These are phyloP conservation scores for pig (Sus scrofa) DNA, from an alignment of 2,113 vertebrate species.

Conservation along the genomic window DNA sequence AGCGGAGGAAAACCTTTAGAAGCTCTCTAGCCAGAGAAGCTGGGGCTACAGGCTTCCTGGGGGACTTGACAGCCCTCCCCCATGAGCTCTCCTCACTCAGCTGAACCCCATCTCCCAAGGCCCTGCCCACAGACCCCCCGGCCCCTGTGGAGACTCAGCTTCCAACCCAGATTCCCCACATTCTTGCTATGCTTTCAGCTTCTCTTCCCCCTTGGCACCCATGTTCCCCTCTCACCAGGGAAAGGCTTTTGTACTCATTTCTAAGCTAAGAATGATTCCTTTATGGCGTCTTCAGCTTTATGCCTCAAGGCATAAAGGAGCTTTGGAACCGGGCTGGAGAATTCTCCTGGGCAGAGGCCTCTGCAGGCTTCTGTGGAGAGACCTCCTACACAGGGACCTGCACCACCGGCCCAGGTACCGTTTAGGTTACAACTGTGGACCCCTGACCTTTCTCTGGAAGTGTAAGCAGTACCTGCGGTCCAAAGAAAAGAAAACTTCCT, in stretches of 20 bases:
- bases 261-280: constrained; percentile 22
- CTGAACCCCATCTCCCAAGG: background rate
- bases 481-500: background rate
- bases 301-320: background rate
- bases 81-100: background rate
- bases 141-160: background rate
- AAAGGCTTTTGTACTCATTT: background rate
- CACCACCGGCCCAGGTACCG: background rate
- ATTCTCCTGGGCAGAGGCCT: background rate
- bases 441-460: background rate
- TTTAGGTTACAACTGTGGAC: background rate
- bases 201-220: background rate
- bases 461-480: background rate
- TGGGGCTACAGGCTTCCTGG: background rate
- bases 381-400: background rate
- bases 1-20: background rate
- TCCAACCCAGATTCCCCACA: background rate
- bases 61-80: background rate
- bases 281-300: background rate
- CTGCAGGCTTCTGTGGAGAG: background rate
- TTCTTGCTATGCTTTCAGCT: background rate
- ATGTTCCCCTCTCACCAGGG: background rate
- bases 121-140: background rate
- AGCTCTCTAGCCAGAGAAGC: background rate
- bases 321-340: background rate